Base-by-base conservation (phyloP, 2,113 vertebrate genomes). In the Mesocricetus auratus region DNA sequence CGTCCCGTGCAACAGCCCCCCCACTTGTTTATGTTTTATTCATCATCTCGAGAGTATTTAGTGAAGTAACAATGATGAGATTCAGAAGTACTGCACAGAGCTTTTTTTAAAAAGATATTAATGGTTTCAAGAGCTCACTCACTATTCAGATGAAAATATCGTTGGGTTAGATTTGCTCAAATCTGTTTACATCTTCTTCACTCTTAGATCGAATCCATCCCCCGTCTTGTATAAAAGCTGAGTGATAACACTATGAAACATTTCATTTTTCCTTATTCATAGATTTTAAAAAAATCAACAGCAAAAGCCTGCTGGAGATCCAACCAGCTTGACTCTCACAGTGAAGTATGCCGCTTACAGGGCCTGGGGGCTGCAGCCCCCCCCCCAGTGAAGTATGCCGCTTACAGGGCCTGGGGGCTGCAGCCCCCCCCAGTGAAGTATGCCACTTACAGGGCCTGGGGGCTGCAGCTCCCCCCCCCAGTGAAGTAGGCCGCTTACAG, bases 1-100 rank as follows among this genome's bases (percentile, higher is more conserved):
- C 71, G 33, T 15, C 91, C n/a, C 0, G 0, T 26, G 93, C 33
- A 97, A 94, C 97, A 91, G 89, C 47, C 79, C 50, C 36, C 3
- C 53, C 79, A 66, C 53, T 89, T 89, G 58, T 96, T 97, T 94
- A 92, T 91, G 96, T 60, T 98, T 97, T 97, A 90, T 90, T 97
- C 96, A 91, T 81, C 73, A 75, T 92, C 93, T 71, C 79, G 75
- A 5, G 98, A 96, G 53, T 47, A 90, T 74, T 66, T 29, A 39
- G 92, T 86, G 94, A 97, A 98, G 87, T 85, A 95, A 93, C 66
- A 97, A 86, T n/a, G 39, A 58, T 62, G 56, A 69, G 31, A 94
- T 86, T 42, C 21, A 77, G 92, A 97, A 77, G 45, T 53, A 90
- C 92, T 6, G 2, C 36, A 26, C 39, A 4, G 69, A 45, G 60